phyloP scores from a whole-genome alignment of 2,797 vertebrate genomes.

The Euphonia xanthogaster region DNA sequence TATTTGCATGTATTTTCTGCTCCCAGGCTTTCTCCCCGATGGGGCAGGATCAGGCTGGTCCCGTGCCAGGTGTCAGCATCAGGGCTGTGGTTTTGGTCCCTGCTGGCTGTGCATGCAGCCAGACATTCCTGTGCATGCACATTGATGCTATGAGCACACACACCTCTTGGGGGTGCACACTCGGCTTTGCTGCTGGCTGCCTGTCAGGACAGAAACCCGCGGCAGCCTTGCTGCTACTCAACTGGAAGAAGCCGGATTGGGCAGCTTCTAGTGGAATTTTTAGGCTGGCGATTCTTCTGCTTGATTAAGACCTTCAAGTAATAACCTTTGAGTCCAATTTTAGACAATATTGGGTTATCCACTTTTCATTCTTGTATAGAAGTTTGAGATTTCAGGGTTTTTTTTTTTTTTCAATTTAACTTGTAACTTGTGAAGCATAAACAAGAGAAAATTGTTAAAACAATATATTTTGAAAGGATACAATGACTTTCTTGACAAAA shows the following conservation, averaged over 20 bases:
- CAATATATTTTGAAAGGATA: not conserved
- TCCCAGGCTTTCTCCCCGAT: not conserved
- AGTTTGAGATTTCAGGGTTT: not conserved
- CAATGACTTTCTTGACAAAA: not conserved
- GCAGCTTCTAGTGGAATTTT: not conserved
- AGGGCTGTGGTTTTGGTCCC: not conserved
- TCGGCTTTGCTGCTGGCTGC: not conserved
- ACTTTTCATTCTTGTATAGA: not conserved
- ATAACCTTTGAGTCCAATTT: not conserved
- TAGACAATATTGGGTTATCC: not conserved
- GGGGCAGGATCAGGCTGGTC: not conserved
- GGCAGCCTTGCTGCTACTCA: not conserved
- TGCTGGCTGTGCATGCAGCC: not conserved
- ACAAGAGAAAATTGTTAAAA: not conserved
- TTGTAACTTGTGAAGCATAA: not conserved
- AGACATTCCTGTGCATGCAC: fast-evolving
- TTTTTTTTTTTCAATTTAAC: not conserved
- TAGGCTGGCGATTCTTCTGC: not conserved
- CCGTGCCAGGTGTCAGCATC: not conserved
- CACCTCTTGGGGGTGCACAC: not conserved
- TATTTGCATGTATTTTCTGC: not conserved
- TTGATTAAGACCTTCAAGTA: not conserved
- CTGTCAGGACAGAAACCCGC: fast-evolving
- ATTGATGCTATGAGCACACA: fast-evolving
- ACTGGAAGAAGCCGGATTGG: not conserved